Percentiles rank a stretch among this genome's conserved stretches.
Conservation (phyloP, 23 tunicate species). For the Oikopleura dioica region DNA sequence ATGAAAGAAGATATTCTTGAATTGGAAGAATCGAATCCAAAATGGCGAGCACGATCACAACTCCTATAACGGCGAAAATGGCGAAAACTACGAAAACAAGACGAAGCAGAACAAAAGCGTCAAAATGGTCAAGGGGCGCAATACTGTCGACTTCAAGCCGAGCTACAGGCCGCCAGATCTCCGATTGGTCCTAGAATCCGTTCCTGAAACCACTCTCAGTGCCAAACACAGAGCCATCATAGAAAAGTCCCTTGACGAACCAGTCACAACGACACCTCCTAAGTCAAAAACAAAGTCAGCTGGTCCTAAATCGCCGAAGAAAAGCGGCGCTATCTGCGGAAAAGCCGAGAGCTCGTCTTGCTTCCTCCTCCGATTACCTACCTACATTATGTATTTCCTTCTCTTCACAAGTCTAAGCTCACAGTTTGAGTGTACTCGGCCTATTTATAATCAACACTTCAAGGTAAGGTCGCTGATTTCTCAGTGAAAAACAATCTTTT, state of each 20-base stretch:
- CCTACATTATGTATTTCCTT: neutral
- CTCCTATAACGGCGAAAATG: too few relatives aligned
- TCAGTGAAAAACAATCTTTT: neutral
- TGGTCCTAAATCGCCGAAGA: too few relatives aligned
- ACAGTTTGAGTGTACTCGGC: conserved; percentile 4
- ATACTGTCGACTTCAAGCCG: too few relatives aligned
- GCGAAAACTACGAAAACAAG: too few relatives aligned
- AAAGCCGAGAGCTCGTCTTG: neutral
- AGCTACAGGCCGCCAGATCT: too few relatives aligned
- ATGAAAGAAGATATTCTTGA: too few relatives aligned
- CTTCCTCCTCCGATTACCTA: neutral
- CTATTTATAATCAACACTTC: neutral
- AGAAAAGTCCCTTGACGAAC: neutral
- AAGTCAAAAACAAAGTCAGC: too few relatives aligned
- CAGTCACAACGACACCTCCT: neutral
- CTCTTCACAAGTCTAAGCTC: neutral
- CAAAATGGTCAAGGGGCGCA: too few relatives aligned
- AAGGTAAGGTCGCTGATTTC: neutral
- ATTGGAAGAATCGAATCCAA: too few relatives aligned
- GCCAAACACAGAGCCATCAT: neutral
- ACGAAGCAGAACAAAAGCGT: too few relatives aligned
- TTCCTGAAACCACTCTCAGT: neutral
- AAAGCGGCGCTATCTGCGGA: too few relatives aligned
- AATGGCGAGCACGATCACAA: too few relatives aligned
- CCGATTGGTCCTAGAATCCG: neutral